phyloP scores from a whole-genome alignment of 1,140 invertebrate genomes.

The Drosophila mauritiana region DNA sequence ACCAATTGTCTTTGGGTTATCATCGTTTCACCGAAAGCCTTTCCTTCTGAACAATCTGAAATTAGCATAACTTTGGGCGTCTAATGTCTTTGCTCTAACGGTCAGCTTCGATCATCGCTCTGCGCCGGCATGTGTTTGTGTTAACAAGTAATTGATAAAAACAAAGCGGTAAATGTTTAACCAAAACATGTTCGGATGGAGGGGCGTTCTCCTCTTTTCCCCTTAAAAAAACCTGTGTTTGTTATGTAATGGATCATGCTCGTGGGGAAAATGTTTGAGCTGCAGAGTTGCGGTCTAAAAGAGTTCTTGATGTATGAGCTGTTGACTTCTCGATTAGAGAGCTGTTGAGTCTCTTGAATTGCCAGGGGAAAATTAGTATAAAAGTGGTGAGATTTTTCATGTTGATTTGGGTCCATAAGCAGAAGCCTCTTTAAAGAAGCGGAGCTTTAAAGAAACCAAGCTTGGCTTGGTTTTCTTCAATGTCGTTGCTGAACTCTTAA shows the following conservation, averaged over 20 bases:
- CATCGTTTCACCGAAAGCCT: conserved; percentile 31
- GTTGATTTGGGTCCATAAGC: no score
- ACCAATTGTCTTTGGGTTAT: conserved; percentile 33
- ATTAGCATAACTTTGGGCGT: conserved; percentile 64
- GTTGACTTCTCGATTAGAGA: conserved; percentile 29
- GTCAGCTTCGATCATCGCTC: conserved; percentile 47
- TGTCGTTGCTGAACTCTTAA: not conserved
- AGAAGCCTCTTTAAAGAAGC: not conserved
- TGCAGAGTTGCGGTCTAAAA: not conserved
- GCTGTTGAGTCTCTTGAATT: conserved; percentile 21
- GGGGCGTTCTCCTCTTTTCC: not conserved
- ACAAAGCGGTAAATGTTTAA: conserved; percentile 58
- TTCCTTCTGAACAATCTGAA: conserved; percentile 31
- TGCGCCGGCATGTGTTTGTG: conserved; percentile 33
- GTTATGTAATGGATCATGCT: conserved; percentile 43
- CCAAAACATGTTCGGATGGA: conserved; percentile 1
- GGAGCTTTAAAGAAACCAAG: not conserved
- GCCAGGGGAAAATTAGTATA: not conserved
- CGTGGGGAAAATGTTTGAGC: conserved; percentile 16
- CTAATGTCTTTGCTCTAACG: conserved; percentile 53
- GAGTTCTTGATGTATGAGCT: conserved; percentile 38
- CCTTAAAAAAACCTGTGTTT: conserved; percentile 23
- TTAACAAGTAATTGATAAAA: conserved; percentile 66
- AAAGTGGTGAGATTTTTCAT: not conserved
- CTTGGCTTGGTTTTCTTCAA: not conserved